phyloP scores from a whole-genome alignment of 1,140 invertebrate genomes.

The Archivesica marissinica region DNA sequence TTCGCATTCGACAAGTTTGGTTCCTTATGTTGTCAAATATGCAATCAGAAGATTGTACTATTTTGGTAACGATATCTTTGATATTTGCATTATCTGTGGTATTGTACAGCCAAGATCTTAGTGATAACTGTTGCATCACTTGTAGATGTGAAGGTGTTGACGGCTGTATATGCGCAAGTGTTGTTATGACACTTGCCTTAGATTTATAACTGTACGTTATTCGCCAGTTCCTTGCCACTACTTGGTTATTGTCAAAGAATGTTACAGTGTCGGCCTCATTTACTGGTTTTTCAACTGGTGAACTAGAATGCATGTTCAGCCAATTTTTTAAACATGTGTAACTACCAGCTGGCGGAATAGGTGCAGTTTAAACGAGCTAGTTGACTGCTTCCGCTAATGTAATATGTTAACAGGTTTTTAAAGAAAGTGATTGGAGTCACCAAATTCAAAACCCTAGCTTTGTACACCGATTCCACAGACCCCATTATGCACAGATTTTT shows the following conservation, averaged over 20 bases:
- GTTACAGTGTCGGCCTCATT: neutral
- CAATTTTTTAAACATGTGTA: neutral
- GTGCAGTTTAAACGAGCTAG: neutral
- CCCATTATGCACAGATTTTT: neutral
- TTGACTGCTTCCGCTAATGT: neutral
- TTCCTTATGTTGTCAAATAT: neutral
- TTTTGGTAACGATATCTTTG: neutral
- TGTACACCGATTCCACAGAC: neutral
- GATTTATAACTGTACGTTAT: neutral
- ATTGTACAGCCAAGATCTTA: neutral
- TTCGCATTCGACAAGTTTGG: neutral
- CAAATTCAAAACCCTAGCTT: neutral
- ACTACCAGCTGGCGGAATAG: neutral
- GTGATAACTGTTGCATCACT: neutral
- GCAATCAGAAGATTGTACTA: neutral
- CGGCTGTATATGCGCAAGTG: neutral
- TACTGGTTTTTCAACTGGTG: neutral
- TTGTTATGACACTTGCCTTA: neutral
- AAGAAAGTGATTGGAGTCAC: neutral
- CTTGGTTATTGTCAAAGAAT: constrained; percentile 13
- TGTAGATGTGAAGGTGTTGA: no score
- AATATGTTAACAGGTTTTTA: neutral
- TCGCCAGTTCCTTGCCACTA: neutral
- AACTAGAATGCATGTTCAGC: neutral
- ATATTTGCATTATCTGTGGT: neutral